Evolutionary conservation across 2,113 vertebrate genomes (phyloP).

Genomic region (Percopsis transmontana): DNA sequence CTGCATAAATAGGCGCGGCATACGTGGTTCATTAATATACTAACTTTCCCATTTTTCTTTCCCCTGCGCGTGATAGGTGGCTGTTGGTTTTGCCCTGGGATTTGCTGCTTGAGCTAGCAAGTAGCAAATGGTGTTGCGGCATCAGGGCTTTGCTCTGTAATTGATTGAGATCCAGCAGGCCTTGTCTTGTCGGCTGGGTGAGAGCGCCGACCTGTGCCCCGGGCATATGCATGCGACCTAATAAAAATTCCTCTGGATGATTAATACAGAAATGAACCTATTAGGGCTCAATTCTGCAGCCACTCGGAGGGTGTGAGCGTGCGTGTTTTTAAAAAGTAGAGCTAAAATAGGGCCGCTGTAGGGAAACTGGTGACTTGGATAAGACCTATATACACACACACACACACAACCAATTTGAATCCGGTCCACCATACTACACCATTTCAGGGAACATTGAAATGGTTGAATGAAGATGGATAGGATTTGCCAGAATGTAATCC

Average conservation of each 20-base stretch:
- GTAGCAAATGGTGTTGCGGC: constrained; percentile 38
- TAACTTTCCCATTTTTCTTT: constrained; percentile 54
- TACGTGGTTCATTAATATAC: constrained; percentile 66
- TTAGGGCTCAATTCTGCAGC: constrained; percentile 46
- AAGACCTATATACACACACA: constrained; percentile 40
- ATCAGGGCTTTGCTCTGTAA: constrained; percentile 42
- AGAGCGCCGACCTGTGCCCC: constrained; percentile 47
- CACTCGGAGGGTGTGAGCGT: constrained; percentile 30
- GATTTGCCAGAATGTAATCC: constrained; percentile 69
- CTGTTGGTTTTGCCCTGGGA: constrained; percentile 66
- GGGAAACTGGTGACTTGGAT: constrained; percentile 19
- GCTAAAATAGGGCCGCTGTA: constrained; percentile 20
- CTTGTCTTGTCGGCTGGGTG: constrained; percentile 32
- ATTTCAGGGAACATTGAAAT: constrained; percentile 65
- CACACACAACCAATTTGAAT: constrained; percentile 61
- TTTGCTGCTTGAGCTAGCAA: constrained; percentile 65
- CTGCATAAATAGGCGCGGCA: constrained; percentile 53
- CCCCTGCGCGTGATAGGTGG: constrained; percentile 52
- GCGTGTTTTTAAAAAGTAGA: constrained; percentile 41
- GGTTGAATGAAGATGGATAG: constrained; percentile 74
- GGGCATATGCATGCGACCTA: constrained; percentile 31
- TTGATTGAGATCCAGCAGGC: constrained; percentile 55
- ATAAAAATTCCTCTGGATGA: constrained; percentile 64
- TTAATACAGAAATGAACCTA: constrained; percentile 58
- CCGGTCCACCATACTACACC: constrained; percentile 44